These are phyloP conservation scores for Muscina levida DNA, from an alignment of 2,888 invertebrate genomes.

Conservation along the genomic window DNA sequence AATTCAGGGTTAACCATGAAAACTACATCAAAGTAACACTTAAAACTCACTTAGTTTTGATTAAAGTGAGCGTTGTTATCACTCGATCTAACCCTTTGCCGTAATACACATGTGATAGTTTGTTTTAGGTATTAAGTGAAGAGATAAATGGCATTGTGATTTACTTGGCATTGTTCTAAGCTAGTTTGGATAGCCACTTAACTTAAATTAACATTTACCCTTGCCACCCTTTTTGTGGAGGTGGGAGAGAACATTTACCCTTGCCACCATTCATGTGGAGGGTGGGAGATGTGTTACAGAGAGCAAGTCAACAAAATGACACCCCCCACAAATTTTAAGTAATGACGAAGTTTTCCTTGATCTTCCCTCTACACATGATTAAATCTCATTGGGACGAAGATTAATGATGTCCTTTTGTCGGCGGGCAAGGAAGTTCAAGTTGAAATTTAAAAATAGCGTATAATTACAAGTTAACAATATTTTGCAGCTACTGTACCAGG, in stretches of 20 bases:
- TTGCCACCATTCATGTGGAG: no score
- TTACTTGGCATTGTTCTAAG: conserved; percentile 39
- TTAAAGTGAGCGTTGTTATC: conserved; percentile 27
- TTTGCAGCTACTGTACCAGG: conserved; percentile 36
- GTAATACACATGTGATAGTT: background rate
- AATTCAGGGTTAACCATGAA: background rate
- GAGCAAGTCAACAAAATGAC: no score
- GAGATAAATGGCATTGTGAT: conserved; percentile 59
- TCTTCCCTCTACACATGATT: conserved; percentile 38
- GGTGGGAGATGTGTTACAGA: no score
- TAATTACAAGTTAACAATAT: conserved; percentile 65
- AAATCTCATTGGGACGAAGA: conserved; percentile 42
- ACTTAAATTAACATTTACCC: conserved; percentile 62
- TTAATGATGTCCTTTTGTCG: conserved; percentile 55
- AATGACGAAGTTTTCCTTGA: conserved; percentile 8
- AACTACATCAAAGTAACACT: conserved; percentile 14
- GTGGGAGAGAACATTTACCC: no score
- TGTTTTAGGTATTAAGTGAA: background rate
- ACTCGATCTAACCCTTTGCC: conserved; percentile 48
- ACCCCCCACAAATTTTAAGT: conserved; percentile 41
- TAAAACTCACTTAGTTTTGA: conserved; percentile 50
- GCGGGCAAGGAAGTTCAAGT: conserved; percentile 21
- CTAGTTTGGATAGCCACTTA: conserved; percentile 63
- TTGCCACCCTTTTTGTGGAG: conserved; percentile 36
- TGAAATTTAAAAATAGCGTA: conserved; percentile 57